These are phyloP conservation scores for Globia sparganii DNA, from an alignment of 2,888 invertebrate genomes.

Conservation along the genomic window DNA sequence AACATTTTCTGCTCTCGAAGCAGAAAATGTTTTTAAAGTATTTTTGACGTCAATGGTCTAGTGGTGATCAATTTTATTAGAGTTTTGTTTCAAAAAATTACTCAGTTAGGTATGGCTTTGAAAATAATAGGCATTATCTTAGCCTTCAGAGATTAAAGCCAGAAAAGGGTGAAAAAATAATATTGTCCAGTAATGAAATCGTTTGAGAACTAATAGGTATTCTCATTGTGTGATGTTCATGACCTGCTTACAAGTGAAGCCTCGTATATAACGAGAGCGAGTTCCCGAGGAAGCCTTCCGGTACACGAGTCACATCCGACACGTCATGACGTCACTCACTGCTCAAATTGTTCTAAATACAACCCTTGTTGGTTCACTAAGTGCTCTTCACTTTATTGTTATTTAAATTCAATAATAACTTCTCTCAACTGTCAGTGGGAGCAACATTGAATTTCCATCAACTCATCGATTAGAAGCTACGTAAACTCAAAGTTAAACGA, in stretches of 20 bases:
- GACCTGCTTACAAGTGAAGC: constrained; percentile 47
- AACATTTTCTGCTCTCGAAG: no score
- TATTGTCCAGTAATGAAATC: background rate
- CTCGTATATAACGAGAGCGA: constrained; percentile 38
- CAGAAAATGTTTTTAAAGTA: background rate
- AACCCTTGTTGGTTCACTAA: constrained; percentile 46
- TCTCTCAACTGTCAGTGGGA: constrained; percentile 44
- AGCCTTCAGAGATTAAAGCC: background rate
- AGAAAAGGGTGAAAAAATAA: constrained; percentile 2
- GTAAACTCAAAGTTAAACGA: constrained; percentile 76
- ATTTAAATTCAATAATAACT: constrained; percentile 58
- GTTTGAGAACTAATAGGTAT: constrained; percentile 13
- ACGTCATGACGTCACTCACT: constrained; percentile 37
- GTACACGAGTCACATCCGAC: constrained; percentile 55
- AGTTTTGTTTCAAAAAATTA: background rate
- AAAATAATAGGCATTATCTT: background rate
- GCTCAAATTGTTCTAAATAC: constrained; percentile 47
- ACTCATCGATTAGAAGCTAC: constrained; percentile 76
- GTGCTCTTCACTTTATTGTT: constrained; percentile 49
- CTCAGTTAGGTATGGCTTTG: background rate
- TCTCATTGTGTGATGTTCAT: constrained; percentile 27
- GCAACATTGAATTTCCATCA: constrained; percentile 70
- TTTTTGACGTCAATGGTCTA: background rate
- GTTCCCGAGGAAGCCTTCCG: constrained; percentile 42
- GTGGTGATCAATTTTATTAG: background rate